phyloP scores from a whole-genome alignment of 2,113 vertebrate genomes.

The Toxotes chatareus region DNA sequence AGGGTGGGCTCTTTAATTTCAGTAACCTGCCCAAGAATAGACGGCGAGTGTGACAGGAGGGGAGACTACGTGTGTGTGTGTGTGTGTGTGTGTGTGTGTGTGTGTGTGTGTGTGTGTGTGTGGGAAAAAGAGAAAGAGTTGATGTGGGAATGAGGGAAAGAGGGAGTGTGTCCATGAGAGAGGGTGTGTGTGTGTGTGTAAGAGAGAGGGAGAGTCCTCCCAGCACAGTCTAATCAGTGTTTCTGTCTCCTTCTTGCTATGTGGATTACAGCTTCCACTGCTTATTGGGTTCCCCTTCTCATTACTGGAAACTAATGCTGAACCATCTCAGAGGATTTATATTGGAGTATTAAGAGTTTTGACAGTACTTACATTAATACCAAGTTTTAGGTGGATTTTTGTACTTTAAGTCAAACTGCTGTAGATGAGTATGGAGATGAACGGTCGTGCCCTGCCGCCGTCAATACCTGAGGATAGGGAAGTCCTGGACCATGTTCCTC shows the following conservation, averaged over 20 bases:
- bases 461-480: conserved; percentile 90
- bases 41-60: conserved; percentile 54
- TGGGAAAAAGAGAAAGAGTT: conserved; percentile 40
- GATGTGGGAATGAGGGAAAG: conserved; percentile 69
- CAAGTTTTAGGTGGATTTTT: neutral
- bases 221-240: conserved; percentile 56
- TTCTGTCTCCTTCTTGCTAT: conserved; percentile 42
- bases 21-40: conserved; percentile 79
- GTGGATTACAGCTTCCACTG: conserved; percentile 46
- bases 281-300: conserved; percentile 16
- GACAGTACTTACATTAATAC: neutral
- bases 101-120: conserved; percentile 39
- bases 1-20: conserved; percentile 83
- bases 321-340: conserved; percentile 28
- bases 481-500: conserved; percentile 52
- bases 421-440: conserved; percentile 81
- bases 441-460: conserved; percentile 74
- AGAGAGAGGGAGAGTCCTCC: conserved; percentile 58
- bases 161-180: conserved; percentile 46
- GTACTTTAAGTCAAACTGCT: neutral
- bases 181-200: conserved; percentile 39
- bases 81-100: conserved; percentile 45
- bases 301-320: conserved; percentile 22
- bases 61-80: conserved; percentile 33
- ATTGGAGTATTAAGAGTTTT: neutral